Conservation (phyloP, 2,888 invertebrate species). For the Drosophila monieri region DNA sequence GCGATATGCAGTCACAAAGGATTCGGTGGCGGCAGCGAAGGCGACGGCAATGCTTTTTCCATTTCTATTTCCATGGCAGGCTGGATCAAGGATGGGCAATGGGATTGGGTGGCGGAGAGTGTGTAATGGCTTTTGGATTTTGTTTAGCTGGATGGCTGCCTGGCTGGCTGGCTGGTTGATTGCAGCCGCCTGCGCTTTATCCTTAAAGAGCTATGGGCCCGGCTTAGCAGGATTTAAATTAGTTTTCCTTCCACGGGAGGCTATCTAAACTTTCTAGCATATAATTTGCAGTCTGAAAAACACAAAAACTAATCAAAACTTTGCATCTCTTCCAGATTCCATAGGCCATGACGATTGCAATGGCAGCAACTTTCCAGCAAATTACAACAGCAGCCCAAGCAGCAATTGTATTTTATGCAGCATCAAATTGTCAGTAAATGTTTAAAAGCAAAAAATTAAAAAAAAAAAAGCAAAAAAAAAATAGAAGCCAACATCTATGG, state of each 20-base stretch:
- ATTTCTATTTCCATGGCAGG: constrained; percentile 49
- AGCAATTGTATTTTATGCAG: constrained; percentile 80
- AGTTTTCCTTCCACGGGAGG: background rate
- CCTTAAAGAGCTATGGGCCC: constrained; percentile 41
- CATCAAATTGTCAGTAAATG: constrained; percentile 77
- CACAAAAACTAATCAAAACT: constrained; percentile 60
- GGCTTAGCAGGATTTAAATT: constrained; percentile 4
- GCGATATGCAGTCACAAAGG: constrained; percentile 64
- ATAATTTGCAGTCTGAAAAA: background rate
- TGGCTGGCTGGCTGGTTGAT: constrained; percentile 16
- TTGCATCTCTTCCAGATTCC: constrained; percentile 86
- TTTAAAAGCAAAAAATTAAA: constrained; percentile 73
- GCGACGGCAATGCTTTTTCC: constrained; percentile 22
- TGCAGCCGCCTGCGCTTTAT: constrained; percentile 19
- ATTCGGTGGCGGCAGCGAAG: constrained; percentile 54
- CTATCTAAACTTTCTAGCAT: constrained; percentile 3
- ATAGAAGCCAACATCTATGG: constrained; percentile 66
- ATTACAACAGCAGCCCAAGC: constrained; percentile 68
- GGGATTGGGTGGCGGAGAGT: constrained; percentile 6
- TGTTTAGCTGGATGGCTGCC: constrained; percentile 26
- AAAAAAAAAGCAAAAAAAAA: constrained; percentile 24
- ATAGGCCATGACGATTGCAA: constrained; percentile 91
- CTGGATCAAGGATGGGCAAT: constrained; percentile 17
- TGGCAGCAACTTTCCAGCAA: constrained; percentile 81
- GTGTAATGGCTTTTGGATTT: constrained; percentile 69